phyloP scores from a whole-genome alignment of 2,888 invertebrate species.

The Eupelmus urozonus region DNA sequence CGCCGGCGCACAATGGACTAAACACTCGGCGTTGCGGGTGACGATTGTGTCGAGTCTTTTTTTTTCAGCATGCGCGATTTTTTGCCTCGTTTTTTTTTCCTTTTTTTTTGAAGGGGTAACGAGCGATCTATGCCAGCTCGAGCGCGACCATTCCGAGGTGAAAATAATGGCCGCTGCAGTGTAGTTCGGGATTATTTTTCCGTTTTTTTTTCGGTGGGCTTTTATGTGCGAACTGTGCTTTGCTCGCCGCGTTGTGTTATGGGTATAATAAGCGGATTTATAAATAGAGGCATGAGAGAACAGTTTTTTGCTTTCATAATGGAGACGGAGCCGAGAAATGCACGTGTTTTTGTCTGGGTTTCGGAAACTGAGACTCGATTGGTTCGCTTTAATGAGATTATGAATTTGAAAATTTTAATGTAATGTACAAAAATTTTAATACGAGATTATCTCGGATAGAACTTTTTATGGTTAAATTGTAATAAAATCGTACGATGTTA shows the following conservation, averaged over 20 bases:
- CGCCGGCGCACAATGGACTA: not conserved
- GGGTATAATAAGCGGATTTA: slow-evolving; percentile 6
- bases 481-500: no score
- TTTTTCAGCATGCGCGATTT: not conserved
- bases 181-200: not conserved
- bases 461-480: no score
- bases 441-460: no score
- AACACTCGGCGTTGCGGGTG: not conserved
- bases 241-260: not conserved
- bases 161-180: not conserved
- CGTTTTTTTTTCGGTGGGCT: not conserved
- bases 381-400: no score
- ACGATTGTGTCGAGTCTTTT: not conserved
- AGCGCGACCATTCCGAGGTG: not conserved
- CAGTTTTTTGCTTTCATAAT: not conserved
- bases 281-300: not conserved
- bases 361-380: no score
- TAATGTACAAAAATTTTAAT: no score
- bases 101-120: not conserved
- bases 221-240: not conserved
- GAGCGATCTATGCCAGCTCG: no score
- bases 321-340: not conserved
- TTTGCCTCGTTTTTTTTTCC: slow-evolving; percentile 3
- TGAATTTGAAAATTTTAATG: not conserved
- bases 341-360: no score